Evolutionary conservation across 1,140 invertebrate genomes (phyloP).

Genomic region (Pogonognathellus flavescens): DNA sequence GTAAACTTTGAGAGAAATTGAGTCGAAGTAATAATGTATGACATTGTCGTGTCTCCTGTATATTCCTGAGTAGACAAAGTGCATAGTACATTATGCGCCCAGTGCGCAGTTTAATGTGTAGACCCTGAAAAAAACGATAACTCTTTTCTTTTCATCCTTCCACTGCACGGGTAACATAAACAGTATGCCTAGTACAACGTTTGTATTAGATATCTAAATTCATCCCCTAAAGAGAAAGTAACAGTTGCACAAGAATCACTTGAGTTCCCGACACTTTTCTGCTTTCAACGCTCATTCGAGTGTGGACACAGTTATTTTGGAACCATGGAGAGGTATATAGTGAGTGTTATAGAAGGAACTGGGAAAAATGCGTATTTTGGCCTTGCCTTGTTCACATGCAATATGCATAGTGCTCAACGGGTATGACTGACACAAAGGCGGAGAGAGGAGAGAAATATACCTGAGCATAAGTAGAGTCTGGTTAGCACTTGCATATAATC

Average conservation of each 20-base stretch:
- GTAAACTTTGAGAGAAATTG: conserved; percentile 42
- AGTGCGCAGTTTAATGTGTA: background rate
- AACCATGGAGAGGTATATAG: too few species aligned
- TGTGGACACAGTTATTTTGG: background rate
- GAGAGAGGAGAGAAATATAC: too few species aligned
- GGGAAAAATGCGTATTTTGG: too few species aligned
- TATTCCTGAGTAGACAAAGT: too few species aligned
- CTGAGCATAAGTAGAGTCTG: too few species aligned
- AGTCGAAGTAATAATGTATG: conserved; percentile 17
- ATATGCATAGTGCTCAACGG: too few species aligned
- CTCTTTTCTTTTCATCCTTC: conserved; percentile 30
- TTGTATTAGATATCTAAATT: conserved; percentile 22
- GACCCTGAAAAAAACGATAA: conserved; percentile 20
- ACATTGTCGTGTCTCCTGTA: background rate
- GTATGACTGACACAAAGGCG: too few species aligned
- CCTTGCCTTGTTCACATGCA: too few species aligned
- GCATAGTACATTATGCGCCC: too few species aligned
- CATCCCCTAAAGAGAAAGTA: conserved; percentile 27
- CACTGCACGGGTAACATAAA: conserved; percentile 18
- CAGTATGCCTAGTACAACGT: conserved; percentile 17
- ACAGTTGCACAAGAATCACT: conserved; percentile 45
- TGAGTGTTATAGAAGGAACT: too few species aligned
- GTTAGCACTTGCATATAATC: background rate
- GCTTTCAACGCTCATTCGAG: conserved; percentile 24
- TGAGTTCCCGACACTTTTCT: conserved; percentile 8